phyloP scores from a whole-genome alignment of 2,888 invertebrate genomes.

The Oligia strigilis region DNA sequence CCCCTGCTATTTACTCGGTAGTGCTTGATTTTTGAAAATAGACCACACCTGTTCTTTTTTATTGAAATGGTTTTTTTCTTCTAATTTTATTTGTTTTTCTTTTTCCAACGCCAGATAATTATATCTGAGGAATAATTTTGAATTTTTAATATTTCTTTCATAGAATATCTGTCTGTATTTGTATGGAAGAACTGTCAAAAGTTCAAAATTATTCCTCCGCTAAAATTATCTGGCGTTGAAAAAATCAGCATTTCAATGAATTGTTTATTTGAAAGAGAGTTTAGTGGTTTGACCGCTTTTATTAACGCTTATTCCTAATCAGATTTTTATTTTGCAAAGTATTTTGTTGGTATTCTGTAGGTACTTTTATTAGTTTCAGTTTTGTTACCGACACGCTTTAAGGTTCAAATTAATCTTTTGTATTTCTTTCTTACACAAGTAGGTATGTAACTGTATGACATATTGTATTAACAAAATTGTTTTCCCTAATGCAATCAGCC shows the following conservation, averaged over 20 bases:
- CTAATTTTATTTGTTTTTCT: background rate
- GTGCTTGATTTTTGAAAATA: constrained; percentile 19
- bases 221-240: no score
- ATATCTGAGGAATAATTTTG: no score
- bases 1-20: background rate
- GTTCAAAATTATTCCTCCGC: no score
- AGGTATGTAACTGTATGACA: constrained; percentile 24
- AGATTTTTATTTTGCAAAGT: background rate
- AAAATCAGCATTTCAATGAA: no score
- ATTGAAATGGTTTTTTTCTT: background rate
- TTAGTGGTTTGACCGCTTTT: background rate
- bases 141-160: no score
- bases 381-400: constrained; percentile 4
- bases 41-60: background rate
- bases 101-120: no score
- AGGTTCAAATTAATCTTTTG: background rate
- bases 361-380: background rate
- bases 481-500: constrained; percentile 85
- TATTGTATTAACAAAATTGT: constrained; percentile 68
- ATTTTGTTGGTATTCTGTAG: background rate
- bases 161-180: no score
- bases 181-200: no score
- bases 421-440: constrained; percentile 1
- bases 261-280: background rate
- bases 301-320: background rate